phyloP scores from a whole-genome alignment of 2,888 invertebrate species.

The Colostygia pectinataria region DNA sequence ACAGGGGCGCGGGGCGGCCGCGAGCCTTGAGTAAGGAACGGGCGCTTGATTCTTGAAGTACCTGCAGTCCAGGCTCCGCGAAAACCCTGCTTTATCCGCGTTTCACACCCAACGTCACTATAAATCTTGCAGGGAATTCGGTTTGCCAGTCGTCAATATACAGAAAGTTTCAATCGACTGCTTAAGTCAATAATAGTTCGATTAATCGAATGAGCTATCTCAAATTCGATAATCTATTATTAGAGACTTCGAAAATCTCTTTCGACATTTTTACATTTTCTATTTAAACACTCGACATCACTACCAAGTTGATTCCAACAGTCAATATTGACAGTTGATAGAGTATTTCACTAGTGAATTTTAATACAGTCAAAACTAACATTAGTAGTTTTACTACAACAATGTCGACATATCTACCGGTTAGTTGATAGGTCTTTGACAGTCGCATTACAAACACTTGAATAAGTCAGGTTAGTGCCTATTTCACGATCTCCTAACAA shows the following conservation, averaged over 20 bases:
- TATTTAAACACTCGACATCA: constrained; percentile 2
- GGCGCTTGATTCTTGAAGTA: too few species aligned
- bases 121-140: too few species aligned
- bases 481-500: too few species aligned
- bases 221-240: not conserved
- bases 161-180: not conserved
- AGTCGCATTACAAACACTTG: not conserved
- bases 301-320: constrained; percentile 12
- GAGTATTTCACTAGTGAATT: too few species aligned
- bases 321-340: not conserved
- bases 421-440: not conserved
- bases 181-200: not conserved
- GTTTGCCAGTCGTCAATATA: not conserved
- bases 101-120: too few species aligned
- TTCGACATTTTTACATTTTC: constrained; percentile 2
- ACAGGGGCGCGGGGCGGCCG: too few species aligned
- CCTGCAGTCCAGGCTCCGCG: too few species aligned
- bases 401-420: not conserved
- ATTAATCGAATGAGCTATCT: not conserved
- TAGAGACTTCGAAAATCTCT: constrained; percentile 4
- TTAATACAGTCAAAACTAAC: not conserved
- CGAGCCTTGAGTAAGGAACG: too few species aligned
- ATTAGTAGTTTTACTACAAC: not conserved
- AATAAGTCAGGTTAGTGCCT: too few species aligned
- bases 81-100: too few species aligned